phyloP scores from a whole-genome alignment of 2,113 vertebrate species.

The Campylomormyrus numenius region DNA sequence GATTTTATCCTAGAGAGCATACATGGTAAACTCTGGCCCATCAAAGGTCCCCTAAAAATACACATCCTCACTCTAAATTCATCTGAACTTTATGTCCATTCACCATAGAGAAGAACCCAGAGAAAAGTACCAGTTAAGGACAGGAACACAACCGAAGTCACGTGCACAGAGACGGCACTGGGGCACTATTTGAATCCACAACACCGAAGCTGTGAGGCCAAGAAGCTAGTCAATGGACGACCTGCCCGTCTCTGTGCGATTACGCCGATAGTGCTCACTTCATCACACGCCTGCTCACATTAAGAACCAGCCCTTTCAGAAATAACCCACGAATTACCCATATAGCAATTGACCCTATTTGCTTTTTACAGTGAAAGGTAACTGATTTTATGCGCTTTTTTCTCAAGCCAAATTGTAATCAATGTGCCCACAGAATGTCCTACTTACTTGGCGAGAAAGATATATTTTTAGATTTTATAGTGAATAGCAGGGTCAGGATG shows the following conservation, averaged over 20 bases:
- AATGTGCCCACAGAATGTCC: neutral
- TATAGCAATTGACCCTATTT: neutral
- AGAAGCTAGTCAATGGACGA: neutral
- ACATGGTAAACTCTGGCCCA: neutral
- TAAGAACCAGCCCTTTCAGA: neutral
- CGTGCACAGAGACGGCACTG: neutral
- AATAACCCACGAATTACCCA: neutral
- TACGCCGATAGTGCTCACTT: neutral
- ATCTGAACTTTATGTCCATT: neutral
- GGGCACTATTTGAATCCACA: neutral
- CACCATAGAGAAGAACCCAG: neutral
- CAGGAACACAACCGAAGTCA: neutral
- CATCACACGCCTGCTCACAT: neutral
- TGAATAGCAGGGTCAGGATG: neutral
- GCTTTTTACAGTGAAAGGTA: neutral
- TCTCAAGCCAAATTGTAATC: neutral
- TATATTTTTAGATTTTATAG: neutral
- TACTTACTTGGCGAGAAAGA: neutral
- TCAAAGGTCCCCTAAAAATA: neutral
- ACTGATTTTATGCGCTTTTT: neutral
- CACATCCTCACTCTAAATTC: neutral
- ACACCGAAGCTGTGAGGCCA: neutral
- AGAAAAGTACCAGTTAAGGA: neutral
- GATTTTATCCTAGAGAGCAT: neutral
- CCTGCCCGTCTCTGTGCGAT: neutral